phyloP scores from a whole-genome alignment of 1,140 invertebrate genomes.

The Arctopsyche grandis region DNA sequence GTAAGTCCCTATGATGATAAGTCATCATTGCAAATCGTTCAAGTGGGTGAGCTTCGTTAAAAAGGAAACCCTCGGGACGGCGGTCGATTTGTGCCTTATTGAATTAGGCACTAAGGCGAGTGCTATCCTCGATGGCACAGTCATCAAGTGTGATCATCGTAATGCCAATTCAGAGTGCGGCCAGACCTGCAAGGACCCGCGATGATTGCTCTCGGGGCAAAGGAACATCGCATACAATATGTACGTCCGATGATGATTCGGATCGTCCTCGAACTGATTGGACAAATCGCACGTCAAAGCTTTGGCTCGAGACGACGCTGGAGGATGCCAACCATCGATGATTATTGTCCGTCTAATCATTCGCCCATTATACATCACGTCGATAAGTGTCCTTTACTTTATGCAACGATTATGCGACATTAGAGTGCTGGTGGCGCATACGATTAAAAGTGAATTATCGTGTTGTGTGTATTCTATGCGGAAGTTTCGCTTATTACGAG shows the following conservation, averaged over 20 bases:
- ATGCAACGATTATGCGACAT: too few relatives aligned
- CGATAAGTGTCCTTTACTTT: too few relatives aligned
- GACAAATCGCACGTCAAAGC: not conserved
- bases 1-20: too few relatives aligned
- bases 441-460: not conserved
- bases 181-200: not conserved
- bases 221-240: constrained; percentile 1
- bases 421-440: not conserved
- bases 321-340: too few relatives aligned
- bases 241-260: not conserved
- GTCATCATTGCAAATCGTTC: too few relatives aligned
- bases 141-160: constrained; percentile 18
- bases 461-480: not conserved
- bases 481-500: not conserved
- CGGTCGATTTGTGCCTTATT: constrained; percentile 8
- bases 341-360: too few relatives aligned
- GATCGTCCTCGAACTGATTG: not conserved
- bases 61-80: constrained; percentile 8
- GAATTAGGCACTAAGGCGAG: constrained; percentile 15
- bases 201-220: not conserved
- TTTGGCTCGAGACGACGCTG: not conserved
- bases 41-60: not conserved
- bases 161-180: not conserved
- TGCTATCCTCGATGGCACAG: not conserved
- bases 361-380: too few relatives aligned